Evolutionary conservation across 30 jellyfish, hydroid and myxozoan species (phyloP), one percentile per base, ranked within the genome.

Genomic region (Morbakka virulenta): DNA sequence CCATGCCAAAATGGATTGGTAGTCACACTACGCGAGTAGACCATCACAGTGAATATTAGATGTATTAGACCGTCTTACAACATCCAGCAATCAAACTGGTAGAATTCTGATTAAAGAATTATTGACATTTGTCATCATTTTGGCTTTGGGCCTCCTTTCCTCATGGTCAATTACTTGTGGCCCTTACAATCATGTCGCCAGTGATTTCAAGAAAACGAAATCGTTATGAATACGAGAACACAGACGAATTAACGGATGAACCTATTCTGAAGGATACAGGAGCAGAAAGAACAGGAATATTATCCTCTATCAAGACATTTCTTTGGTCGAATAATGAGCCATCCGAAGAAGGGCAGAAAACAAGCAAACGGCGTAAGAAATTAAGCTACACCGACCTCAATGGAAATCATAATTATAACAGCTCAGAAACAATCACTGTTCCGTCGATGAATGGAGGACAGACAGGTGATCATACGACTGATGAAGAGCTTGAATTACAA

Each of bases 221-320:
- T 48, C 95, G 88, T 47, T 28, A 32, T 79, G 93, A 81, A 41
- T 68, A 35, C 30, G 95, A 74, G 80, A 79, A 83, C 25, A 41
- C 75, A 11, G 70, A 83, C 21, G 41, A 30, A 20, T 26, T 4
- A 71, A 20, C 68, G 29, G 87, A 68, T 62, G 64, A 48, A 69
- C 80, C 34, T 6, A 74, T 47, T 61, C 82, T 35, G 22, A 77
- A 41, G n/a, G 29, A 69, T 6, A 75, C 51, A 51, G 95, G 77
- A 1, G 87, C 72, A 4, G 67, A 57, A 49, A 79, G 79, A 13
- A 84, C 69, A 32, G 95, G 95, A 29, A 71, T 84, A 6, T 62
- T 84, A 49, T 84, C 95, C 2, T 84, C 95, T 14, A 84, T 84
- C 32, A 84, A 67, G 31, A 84, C 95, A 20, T 84, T 84, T 48